Percentiles rank a stretch among this genome's conserved stretches.
Conservation (phyloP, 2,113 vertebrate genomes). For the Gracilinanus agilis region DNA sequence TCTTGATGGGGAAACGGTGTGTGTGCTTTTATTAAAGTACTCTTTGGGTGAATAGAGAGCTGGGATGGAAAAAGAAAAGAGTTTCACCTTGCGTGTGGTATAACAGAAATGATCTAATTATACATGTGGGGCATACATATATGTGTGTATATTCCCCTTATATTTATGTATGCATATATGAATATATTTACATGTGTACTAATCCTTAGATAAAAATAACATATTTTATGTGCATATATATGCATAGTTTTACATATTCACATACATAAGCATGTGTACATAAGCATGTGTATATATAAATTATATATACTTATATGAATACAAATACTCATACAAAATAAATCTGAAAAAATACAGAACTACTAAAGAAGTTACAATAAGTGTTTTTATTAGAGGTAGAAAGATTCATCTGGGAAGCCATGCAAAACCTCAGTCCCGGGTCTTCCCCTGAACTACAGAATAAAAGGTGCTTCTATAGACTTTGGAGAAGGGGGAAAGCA, state of each 20-base stretch:
- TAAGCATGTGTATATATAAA: not conserved
- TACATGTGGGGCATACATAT: not conserved
- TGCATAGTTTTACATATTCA: not conserved
- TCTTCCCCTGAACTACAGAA: no score
- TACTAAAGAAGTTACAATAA: no score
- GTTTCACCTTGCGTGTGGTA: no score
- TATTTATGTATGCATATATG: not conserved
- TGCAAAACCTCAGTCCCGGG: no score
- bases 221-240: not conserved
- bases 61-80: not conserved
- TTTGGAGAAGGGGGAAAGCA: no score
- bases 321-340: not conserved
- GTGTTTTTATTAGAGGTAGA: no score
- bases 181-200: not conserved
- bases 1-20: not conserved
- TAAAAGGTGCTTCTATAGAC: no score
- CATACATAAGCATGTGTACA: not conserved
- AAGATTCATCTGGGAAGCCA: no score
- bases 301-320: not conserved
- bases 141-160: not conserved
- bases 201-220: not conserved
- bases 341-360: no score
- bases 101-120: not conserved
- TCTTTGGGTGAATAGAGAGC: not conserved
- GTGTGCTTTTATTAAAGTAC: not conserved